These are phyloP conservation scores for Drosophila limbata DNA, from an alignment of 2,888 invertebrate genomes.

Conservation along the genomic window DNA sequence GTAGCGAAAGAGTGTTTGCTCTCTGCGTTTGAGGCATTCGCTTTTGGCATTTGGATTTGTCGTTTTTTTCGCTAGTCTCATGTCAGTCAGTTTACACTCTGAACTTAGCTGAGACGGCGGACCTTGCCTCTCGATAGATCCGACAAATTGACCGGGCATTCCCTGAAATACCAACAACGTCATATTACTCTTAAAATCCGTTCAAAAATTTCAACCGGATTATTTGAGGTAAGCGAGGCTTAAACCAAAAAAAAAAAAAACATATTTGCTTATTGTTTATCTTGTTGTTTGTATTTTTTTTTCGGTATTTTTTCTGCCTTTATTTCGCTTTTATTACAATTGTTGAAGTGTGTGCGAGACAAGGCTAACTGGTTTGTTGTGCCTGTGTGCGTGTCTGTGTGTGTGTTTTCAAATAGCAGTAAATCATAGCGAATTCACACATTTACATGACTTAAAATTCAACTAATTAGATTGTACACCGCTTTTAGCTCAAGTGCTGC, in stretches of 20 bases:
- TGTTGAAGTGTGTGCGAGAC: slow-evolving; percentile 31
- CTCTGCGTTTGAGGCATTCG: slow-evolving; percentile 3
- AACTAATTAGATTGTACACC: slow-evolving; percentile 40
- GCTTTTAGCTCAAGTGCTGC: slow-evolving; percentile 4
- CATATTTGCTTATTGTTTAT: slow-evolving; percentile 23
- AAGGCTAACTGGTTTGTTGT: slow-evolving; percentile 57
- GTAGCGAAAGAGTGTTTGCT: slow-evolving; percentile 4
- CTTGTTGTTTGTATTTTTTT: slow-evolving; percentile 11
- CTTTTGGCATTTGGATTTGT: not conserved
- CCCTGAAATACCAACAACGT: slow-evolving; percentile 3
- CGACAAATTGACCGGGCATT: slow-evolving; percentile 14
- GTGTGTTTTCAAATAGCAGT: slow-evolving; percentile 19
- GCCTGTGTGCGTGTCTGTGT: slow-evolving; percentile 17
- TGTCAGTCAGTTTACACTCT: slow-evolving; percentile 43
- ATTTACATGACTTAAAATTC: slow-evolving; percentile 24
- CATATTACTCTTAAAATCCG: slow-evolving; percentile 3
- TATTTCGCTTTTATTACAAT: slow-evolving; percentile 34
- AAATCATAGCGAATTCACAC: slow-evolving; percentile 29
- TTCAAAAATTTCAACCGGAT: slow-evolving; percentile 26
- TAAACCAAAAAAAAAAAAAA: slow-evolving; percentile 15
- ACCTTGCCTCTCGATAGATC: not conserved
- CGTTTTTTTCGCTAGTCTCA: slow-evolving; percentile 1
- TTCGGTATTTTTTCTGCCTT: slow-evolving; percentile 10
- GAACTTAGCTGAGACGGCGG: slow-evolving; percentile 29
- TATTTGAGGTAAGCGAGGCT: slow-evolving; percentile 34